Evolutionary conservation across 2,888 invertebrate genomes (phyloP).

Genomic region (Leptarthrus brevirostris): DNA sequence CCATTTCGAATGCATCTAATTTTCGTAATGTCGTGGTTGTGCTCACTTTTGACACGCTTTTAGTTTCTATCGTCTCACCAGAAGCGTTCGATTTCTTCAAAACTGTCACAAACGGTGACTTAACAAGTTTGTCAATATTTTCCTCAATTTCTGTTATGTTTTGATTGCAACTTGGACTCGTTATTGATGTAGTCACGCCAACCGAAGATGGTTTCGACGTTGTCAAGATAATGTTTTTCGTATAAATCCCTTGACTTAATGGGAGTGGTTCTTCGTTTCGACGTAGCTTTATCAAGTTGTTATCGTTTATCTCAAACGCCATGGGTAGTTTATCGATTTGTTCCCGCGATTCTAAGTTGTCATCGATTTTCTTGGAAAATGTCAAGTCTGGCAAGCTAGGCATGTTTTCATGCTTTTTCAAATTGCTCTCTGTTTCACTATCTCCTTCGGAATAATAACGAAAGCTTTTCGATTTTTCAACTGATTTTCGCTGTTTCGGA

Average conservation of each 20-base stretch:
- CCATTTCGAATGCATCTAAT: slow-evolving; percentile 68
- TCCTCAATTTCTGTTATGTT: slow-evolving; percentile 64
- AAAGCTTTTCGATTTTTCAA: slow-evolving; percentile 80
- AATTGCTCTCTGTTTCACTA: slow-evolving; percentile 40
- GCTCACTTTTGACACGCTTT: slow-evolving; percentile 47
- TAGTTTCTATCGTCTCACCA: not conserved
- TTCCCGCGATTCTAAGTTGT: not conserved
- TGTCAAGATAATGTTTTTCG: slow-evolving; percentile 58
- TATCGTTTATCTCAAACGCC: slow-evolving; percentile 65
- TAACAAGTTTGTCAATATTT: slow-evolving; percentile 63
- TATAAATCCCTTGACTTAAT: slow-evolving; percentile 56
- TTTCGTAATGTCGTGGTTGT: slow-evolving; percentile 65
- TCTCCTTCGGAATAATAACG: slow-evolving; percentile 70
- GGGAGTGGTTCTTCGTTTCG: slow-evolving; percentile 52
- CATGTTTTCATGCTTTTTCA: slow-evolving; percentile 59
- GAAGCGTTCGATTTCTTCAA: slow-evolving; percentile 60
- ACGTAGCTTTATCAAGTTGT: slow-evolving; percentile 59
- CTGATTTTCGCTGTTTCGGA: slow-evolving; percentile 69
- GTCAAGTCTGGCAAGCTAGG: slow-evolving; percentile 65
- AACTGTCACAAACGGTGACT: slow-evolving; percentile 64
- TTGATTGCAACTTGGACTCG: slow-evolving; percentile 52
- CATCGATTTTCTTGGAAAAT: not conserved
- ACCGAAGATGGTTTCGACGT: slow-evolving; percentile 50
- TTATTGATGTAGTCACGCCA: not conserved
- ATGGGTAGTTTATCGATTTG: slow-evolving; percentile 53